phyloP scores from a whole-genome alignment of 1,140 invertebrate genomes.

The Stegodyphus mimosarum region DNA sequence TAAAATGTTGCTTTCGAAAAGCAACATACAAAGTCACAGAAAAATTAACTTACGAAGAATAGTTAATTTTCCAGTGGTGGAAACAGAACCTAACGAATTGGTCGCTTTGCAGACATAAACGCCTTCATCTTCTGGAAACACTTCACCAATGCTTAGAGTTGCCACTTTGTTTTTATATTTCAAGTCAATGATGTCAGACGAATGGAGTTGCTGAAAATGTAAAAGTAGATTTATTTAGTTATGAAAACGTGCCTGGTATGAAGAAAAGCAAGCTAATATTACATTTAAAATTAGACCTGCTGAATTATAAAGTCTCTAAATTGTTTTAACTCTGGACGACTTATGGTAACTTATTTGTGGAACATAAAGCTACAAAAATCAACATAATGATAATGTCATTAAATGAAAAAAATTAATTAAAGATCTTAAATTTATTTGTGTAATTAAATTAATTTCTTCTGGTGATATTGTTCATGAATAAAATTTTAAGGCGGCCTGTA shows the following conservation, averaged over 20 bases:
- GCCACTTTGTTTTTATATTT: constrained; percentile 91
- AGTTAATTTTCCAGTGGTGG: constrained; percentile 84
- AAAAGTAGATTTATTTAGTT: neutral
- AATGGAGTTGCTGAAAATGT: constrained; percentile 73
- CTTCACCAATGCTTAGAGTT: constrained; percentile 86
- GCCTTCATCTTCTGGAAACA: constrained; percentile 94
- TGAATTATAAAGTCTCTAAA: no score
- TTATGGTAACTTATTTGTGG: no score
- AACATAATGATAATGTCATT: no score
- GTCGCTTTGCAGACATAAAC: constrained; percentile 87
- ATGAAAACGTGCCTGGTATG: neutral
- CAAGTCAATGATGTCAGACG: constrained; percentile 86
- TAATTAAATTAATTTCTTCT: no score
- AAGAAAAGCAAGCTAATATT: neutral
- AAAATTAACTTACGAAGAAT: constrained; percentile 72
- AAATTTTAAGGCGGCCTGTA: no score
- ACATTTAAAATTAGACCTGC: no score
- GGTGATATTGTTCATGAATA: no score
- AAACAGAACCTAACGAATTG: constrained; percentile 86
- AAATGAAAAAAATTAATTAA: no score
- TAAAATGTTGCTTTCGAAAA: no score
- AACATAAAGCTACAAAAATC: no score
- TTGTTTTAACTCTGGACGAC: no score
- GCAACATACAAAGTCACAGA: neutral
- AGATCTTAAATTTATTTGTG: no score